Conservation (phyloP, 1,140 invertebrate genomes). For the Drusus annulatus region DNA sequence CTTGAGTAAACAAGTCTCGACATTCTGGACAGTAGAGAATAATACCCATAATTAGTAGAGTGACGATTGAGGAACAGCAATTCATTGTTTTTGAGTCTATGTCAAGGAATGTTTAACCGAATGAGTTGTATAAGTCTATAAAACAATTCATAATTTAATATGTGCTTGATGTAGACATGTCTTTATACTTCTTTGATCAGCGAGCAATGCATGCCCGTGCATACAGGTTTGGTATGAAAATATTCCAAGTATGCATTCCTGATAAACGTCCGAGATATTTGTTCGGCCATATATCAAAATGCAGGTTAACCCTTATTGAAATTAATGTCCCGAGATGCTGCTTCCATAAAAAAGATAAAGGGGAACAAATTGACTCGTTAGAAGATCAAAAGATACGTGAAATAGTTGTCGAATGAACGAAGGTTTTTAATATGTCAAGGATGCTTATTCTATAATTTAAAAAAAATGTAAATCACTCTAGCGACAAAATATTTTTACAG, state of each 20-base stretch:
- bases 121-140: too few species aligned
- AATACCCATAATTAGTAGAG: too few species aligned
- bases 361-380: neutral
- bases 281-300: neutral
- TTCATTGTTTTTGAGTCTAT: too few species aligned
- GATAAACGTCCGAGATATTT: slow-evolving; percentile 15
- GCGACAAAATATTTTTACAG: too few species aligned
- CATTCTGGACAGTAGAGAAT: too few species aligned
- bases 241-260: slow-evolving; percentile 24
- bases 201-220: neutral
- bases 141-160: too few species aligned
- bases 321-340: neutral
- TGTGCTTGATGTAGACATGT: too few species aligned
- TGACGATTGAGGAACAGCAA: too few species aligned
- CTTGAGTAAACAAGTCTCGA: too few species aligned
- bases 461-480: too few species aligned
- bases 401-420: neutral
- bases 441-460: too few species aligned
- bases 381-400: neutral
- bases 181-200: neutral
- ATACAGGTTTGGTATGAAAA: slow-evolving; percentile 9
- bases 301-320: neutral
- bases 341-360: slow-evolving; percentile 7
- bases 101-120: too few species aligned
- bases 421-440: neutral